These are phyloP conservation scores for Pollenia amentaria DNA, from an alignment of 2,888 invertebrate genomes.

Conservation along the genomic window DNA sequence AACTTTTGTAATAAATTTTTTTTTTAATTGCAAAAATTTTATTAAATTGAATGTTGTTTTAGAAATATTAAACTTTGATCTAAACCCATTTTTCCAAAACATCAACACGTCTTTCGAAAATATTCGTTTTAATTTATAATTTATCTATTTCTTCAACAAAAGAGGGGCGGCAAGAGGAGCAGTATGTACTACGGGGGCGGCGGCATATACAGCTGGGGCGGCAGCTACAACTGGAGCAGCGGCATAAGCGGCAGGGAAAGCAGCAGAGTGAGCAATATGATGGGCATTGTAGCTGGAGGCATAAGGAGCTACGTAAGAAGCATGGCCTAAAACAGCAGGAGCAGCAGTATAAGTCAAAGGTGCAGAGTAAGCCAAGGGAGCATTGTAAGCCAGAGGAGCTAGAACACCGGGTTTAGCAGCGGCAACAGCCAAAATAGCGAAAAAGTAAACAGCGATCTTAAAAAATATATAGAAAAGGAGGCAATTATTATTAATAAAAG, in stretches of 20 bases:
- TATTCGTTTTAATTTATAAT: neutral
- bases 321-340: slow-evolving; percentile 78
- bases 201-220: slow-evolving; percentile 72
- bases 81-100: no score
- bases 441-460: slow-evolving; percentile 78
- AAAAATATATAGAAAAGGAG: no score
- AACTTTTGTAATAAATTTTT: no score
- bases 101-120: neutral
- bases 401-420: slow-evolving; percentile 76
- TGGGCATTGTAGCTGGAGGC: slow-evolving; percentile 80
- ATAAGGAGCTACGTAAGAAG: slow-evolving; percentile 80
- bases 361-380: slow-evolving; percentile 46
- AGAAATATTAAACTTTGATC: no score
- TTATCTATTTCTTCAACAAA: slow-evolving; percentile 53
- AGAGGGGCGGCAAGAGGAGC: slow-evolving; percentile 61
- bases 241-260: slow-evolving; percentile 79
- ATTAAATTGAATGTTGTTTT: no score
- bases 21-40: no score
- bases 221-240: slow-evolving; percentile 75
- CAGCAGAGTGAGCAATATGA: slow-evolving; percentile 79
- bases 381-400: slow-evolving; percentile 61
- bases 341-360: slow-evolving; percentile 64
- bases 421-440: slow-evolving; percentile 79
- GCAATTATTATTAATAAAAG: no score
- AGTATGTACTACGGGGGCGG: slow-evolving; percentile 65